phyloP scores from a whole-genome alignment of 2,113 vertebrate species.

The Chamaetylas fuelleborni region DNA sequence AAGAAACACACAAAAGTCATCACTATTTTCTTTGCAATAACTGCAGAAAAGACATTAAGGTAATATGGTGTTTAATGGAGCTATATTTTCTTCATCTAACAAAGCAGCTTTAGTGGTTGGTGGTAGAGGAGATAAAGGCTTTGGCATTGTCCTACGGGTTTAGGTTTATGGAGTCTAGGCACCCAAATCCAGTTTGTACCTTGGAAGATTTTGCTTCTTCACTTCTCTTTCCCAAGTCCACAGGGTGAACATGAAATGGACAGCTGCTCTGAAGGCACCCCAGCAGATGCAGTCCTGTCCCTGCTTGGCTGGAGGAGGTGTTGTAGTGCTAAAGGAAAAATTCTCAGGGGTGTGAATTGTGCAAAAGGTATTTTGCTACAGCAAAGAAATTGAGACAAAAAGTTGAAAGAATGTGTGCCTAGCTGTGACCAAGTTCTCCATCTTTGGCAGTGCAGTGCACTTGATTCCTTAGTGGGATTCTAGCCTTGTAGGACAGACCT shows the following conservation, averaged over 20 bases:
- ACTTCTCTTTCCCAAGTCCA: background rate
- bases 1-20: background rate
- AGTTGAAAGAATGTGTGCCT: background rate
- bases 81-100: background rate
- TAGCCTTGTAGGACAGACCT: background rate
- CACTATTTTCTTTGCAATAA: constrained; percentile 42
- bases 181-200: background rate
- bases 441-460: fast-evolving
- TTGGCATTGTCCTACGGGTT: background rate
- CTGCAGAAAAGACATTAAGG: background rate
- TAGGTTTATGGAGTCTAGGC: background rate
- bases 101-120: background rate
- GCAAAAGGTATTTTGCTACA: background rate
- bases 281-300: background rate
- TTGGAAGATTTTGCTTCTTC: background rate
- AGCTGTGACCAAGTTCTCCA: background rate
- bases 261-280: background rate
- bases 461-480: background rate
- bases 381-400: background rate
- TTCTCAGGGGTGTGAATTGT: background rate
- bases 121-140: background rate
- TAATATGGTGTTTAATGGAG: background rate
- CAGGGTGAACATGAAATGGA: background rate
- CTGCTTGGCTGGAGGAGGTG: background rate
- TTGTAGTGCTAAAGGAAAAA: background rate